Evolutionary conservation across 1,140 invertebrate genomes (phyloP).

Genomic region (Drosophila repletoides): DNA sequence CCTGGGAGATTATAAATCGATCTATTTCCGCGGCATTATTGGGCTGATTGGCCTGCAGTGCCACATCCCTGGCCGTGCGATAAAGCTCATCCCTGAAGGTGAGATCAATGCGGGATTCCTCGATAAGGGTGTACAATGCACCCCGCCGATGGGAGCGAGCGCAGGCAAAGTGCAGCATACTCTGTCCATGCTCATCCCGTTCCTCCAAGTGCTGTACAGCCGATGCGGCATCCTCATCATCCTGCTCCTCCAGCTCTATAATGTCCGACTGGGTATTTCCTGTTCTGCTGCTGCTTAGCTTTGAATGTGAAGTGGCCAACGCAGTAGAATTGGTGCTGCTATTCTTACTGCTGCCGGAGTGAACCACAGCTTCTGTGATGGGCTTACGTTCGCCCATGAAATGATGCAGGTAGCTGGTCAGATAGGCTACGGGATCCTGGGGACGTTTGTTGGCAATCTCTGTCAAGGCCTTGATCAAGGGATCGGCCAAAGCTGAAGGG

Average conservation of each 20-base stretch:
- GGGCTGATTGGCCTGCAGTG: constrained; percentile 88
- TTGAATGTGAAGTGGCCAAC: constrained; percentile 28
- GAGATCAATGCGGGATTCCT: constrained; percentile 90
- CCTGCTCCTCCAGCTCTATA: constrained; percentile 41
- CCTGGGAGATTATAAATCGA: constrained; percentile 89
- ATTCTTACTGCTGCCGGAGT: constrained; percentile 65
- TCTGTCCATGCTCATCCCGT: constrained; percentile 92
- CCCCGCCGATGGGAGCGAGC: constrained; percentile 89
- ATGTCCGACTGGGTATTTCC: constrained; percentile 38
- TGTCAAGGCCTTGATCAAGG: constrained; percentile 92
- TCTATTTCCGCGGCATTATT: constrained; percentile 93
- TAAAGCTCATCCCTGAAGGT: constrained; percentile 91
- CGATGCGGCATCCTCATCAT: constrained; percentile 48
- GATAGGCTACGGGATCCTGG: constrained; percentile 90
- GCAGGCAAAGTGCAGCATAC: constrained; percentile 93
- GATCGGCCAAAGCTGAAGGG: constrained; percentile 90
- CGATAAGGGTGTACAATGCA: constrained; percentile 89
- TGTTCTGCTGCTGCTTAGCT: constrained; percentile 11
- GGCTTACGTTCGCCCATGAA: constrained; percentile 82
- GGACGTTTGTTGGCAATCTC: constrained; percentile 92
- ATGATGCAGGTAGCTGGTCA: constrained; percentile 91
- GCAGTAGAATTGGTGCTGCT: constrained; percentile 62
- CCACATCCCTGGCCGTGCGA: constrained; percentile 93
- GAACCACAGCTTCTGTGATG: constrained; percentile 49
- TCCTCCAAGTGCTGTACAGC: constrained; percentile 67